Percentiles rank a stretch among this genome's conserved stretches.
Evolutionary conservation across 2,888 invertebrate genomes (phyloP).

Genomic region (Salticus scenicus): DNA sequence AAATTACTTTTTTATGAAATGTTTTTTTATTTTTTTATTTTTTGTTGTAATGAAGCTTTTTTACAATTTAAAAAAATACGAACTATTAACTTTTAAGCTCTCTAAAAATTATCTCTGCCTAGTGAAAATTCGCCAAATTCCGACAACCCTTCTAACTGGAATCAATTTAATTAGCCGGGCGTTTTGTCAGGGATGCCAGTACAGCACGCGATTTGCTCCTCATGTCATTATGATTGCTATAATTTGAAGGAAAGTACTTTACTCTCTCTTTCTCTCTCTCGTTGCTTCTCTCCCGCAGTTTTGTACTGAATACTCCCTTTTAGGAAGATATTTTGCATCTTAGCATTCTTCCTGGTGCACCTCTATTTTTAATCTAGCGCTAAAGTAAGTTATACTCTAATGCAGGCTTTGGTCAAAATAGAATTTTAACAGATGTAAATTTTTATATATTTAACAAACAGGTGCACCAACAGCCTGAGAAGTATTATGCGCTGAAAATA

Average conservation of each 20-base stretch:
- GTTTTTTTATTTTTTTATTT: no score
- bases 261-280: neutral
- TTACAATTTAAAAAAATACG: no score
- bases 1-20: no score
- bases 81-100: no score
- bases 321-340: neutral
- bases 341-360: neutral
- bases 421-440: neutral
- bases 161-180: constrained; percentile 65
- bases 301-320: neutral
- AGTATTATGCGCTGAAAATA: neutral
- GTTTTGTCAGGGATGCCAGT: constrained; percentile 30
- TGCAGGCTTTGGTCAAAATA: neutral
- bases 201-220: constrained; percentile 60
- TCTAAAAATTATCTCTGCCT: no score
- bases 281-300: neutral
- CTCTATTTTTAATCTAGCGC: neutral
- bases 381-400: neutral
- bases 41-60: no score
- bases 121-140: no score
- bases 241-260: constrained; percentile 43
- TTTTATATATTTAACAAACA: neutral
- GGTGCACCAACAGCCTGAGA: neutral
- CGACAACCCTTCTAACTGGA: constrained; percentile 22
- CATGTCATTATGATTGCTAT: constrained; percentile 69